phyloP scores from a whole-genome alignment of 1,140 invertebrate genomes.

The Pseudoatta argentina region DNA sequence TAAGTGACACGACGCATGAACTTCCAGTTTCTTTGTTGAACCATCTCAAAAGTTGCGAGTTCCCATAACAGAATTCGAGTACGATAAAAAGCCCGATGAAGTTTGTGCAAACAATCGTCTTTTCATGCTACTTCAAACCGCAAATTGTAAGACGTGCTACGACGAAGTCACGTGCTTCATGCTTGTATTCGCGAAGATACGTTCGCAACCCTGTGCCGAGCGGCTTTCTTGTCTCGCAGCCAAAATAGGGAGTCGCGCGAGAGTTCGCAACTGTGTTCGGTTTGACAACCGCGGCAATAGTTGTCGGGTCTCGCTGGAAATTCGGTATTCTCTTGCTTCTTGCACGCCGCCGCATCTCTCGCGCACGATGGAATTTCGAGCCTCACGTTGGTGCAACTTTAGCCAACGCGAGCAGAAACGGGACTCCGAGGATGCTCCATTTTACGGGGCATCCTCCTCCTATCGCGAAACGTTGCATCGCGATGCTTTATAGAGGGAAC shows the following conservation, averaged over 20 bases:
- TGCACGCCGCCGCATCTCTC: conserved; percentile 28
- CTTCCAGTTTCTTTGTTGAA: background rate
- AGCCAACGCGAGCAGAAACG: conserved; percentile 39
- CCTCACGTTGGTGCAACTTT: conserved; percentile 40
- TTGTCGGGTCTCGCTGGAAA: conserved; percentile 47
- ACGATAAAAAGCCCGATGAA: conserved; percentile 66
- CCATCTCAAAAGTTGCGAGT: conserved; percentile 16
- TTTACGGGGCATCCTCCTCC: conserved; percentile 22
- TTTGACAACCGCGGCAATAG: conserved; percentile 51
- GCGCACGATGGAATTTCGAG: conserved; percentile 44
- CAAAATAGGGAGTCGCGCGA: conserved; percentile 34
- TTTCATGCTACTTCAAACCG: conserved; percentile 40
- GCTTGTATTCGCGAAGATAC: conserved; percentile 41
- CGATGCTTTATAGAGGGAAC: conserved; percentile 14
- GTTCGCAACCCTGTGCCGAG: conserved; percentile 33
- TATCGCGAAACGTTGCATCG: conserved; percentile 7
- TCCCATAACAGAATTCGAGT: conserved; percentile 53
- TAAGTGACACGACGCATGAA: conserved; percentile 51
- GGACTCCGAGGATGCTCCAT: conserved; percentile 51
- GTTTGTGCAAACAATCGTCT: conserved; percentile 70
- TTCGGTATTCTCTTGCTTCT: conserved; percentile 54
- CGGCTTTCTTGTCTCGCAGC: conserved; percentile 64
- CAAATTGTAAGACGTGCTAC: conserved; percentile 45
- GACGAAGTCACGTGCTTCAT: conserved; percentile 26
- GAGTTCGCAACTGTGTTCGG: conserved; percentile 55